A percentile compares a stretch with the other conserved stretches of the same genome.
Evolutionary conservation across 2,797 vertebrate species (phyloP).

Genomic region (Tangara arthus): DNA sequence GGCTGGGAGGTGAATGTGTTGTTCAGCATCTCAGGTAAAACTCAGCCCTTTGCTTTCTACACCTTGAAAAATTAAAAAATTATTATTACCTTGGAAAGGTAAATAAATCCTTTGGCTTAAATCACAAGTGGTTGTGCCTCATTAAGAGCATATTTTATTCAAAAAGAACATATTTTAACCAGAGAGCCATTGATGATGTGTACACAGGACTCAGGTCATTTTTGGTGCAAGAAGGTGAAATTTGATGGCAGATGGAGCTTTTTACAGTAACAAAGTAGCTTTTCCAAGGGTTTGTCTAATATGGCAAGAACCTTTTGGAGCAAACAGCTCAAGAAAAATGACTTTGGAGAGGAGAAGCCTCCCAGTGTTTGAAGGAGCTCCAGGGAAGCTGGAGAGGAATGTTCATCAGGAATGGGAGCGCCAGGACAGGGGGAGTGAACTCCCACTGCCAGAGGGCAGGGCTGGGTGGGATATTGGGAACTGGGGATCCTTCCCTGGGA

Average conservation of each 20-base stretch:
- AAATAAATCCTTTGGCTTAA: not conserved
- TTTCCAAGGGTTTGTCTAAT: not conserved
- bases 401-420: not conserved
- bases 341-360: not conserved
- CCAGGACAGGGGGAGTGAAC: too few relatives aligned
- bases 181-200: not conserved
- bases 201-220: too few relatives aligned
- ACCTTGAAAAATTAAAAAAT: not conserved
- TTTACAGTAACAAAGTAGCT: fast-evolving
- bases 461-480: fast-evolving
- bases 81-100: not conserved
- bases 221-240: not conserved
- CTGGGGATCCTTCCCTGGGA: not conserved
- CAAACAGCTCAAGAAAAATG: not conserved
- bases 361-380: fast-evolving
- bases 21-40: not conserved
- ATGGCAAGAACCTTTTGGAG: not conserved
- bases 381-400: not conserved
- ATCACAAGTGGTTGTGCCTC: not conserved
- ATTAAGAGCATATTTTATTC: not conserved
- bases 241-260: not conserved
- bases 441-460: not conserved
- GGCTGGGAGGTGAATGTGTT: not conserved
- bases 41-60: not conserved
- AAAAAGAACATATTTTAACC: not conserved